phyloP scores from a whole-genome alignment of 1,140 invertebrate species.

The Drosophila athabasca region DNA sequence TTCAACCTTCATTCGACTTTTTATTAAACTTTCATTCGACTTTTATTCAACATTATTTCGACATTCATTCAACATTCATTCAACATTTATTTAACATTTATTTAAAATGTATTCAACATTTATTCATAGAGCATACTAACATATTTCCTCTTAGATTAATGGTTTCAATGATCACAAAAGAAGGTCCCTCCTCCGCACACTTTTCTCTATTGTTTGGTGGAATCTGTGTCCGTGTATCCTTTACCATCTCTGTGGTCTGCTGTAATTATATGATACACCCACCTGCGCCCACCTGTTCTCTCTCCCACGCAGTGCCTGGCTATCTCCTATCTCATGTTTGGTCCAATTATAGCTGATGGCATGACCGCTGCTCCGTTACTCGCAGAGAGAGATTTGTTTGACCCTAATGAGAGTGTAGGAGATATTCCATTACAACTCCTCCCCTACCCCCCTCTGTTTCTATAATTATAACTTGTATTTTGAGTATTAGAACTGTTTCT shows the following conservation, averaged over 20 bases:
- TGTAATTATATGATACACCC: conserved; percentile 10
- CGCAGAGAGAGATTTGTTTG: conserved; percentile 8
- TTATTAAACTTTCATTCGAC: too few species aligned
- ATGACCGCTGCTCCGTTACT: conserved; percentile 15
- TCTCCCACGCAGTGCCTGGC: not conserved
- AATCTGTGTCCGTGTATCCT: not conserved
- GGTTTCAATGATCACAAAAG: not conserved
- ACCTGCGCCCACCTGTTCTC: not conserved
- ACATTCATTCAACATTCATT: too few species aligned
- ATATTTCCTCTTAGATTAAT: too few species aligned
- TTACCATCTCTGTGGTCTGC: not conserved
- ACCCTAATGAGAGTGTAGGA: conserved; percentile 44
- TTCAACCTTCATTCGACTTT: too few species aligned
- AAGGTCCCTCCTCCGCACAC: not conserved
- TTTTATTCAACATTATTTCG: too few species aligned
- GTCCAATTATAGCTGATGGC: conserved; percentile 63
- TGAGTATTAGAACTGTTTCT: conserved; percentile 41
- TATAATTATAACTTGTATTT: conserved; percentile 64
- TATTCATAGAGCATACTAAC: too few species aligned
- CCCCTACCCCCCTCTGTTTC: not conserved
- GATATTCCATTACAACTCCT: conserved; percentile 12
- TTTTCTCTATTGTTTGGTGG: not conserved
- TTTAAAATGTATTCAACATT: too few species aligned
- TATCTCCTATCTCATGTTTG: conserved; percentile 31
- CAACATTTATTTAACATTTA: too few species aligned